These are phyloP conservation scores for Colossoma macropomum DNA, from an alignment of 2,113 vertebrate genomes.

Conservation along the genomic window DNA sequence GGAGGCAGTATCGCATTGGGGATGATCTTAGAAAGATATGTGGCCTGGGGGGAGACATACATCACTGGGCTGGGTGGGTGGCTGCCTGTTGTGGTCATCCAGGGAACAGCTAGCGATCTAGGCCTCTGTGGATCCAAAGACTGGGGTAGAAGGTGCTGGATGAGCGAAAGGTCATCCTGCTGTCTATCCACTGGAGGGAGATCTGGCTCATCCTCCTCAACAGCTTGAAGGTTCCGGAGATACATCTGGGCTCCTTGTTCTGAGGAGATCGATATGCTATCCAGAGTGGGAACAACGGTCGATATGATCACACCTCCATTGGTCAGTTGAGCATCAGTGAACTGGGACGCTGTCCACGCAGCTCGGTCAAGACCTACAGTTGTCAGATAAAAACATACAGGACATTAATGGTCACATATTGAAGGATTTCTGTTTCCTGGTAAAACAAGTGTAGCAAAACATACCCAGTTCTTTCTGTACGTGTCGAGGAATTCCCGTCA, in stretches of 20 bases:
- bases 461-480: constrained; percentile 92
- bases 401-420: neutral
- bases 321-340: constrained; percentile 60
- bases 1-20: constrained; percentile 92
- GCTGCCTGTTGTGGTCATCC: constrained; percentile 80
- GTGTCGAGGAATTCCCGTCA: constrained; percentile 88
- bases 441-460: neutral
- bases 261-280: constrained; percentile 26
- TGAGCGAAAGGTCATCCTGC: constrained; percentile 79
- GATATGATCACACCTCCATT: constrained; percentile 78
- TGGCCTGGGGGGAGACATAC: constrained; percentile 92
- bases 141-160: constrained; percentile 70
- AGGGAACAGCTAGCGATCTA: constrained; percentile 83
- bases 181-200: constrained; percentile 78
- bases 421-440: neutral
- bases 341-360: constrained; percentile 57
- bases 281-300: constrained; percentile 70
- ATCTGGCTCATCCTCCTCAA: constrained; percentile 64
- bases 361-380: constrained; percentile 74
- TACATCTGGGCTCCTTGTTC: constrained; percentile 57
- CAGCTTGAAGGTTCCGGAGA: constrained; percentile 63
- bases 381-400: neutral
- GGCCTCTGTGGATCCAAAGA: constrained; percentile 74
- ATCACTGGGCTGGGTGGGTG: constrained; percentile 83
- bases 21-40: constrained; percentile 96